Conservation (phyloP, 2,113 vertebrate species). For the Kryptolebias marmoratus region DNA sequence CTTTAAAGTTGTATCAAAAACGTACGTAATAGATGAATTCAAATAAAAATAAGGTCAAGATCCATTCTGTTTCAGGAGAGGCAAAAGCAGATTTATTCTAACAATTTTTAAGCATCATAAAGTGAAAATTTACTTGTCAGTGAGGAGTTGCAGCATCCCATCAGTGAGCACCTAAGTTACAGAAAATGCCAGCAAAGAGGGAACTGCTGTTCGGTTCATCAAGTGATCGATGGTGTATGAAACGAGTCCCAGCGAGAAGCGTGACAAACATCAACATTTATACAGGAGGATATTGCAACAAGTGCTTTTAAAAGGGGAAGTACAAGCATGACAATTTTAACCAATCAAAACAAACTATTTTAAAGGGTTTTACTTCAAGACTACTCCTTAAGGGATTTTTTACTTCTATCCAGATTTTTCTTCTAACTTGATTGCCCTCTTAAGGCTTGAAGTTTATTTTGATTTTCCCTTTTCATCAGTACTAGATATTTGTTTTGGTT, state of each 20-base stretch:
- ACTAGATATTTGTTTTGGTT: too few species aligned
- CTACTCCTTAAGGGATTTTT: too few species aligned
- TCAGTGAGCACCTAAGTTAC: constrained; percentile 13
- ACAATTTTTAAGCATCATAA: constrained; percentile 12
- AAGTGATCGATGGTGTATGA: constrained; percentile 26
- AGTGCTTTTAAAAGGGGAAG: not conserved
- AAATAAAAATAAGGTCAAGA: constrained; percentile 3
- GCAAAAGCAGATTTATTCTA: constrained; percentile 2
- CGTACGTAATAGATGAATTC: not conserved
- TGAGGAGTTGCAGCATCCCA: constrained; percentile 16
- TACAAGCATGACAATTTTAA: too few species aligned
- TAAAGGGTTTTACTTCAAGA: too few species aligned
- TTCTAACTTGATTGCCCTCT: too few species aligned
- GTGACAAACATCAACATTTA: constrained; percentile 8
- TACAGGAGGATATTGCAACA: not conserved
- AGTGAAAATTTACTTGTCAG: constrained; percentile 13
- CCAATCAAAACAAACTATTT: too few species aligned
- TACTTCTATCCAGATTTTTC: too few species aligned
- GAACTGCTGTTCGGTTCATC: constrained; percentile 32
- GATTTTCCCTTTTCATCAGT: too few species aligned
- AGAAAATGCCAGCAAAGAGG: constrained; percentile 24
- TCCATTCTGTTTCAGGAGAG: not conserved
- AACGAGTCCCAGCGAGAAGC: constrained; percentile 17
- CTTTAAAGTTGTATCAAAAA: too few species aligned
- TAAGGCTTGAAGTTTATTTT: too few species aligned